Evolutionary conservation across 2,888 invertebrate species (phyloP), one percentile per base, ranked within the genome.

Genomic region (Lepeophtheirus nordmannii): DNA sequence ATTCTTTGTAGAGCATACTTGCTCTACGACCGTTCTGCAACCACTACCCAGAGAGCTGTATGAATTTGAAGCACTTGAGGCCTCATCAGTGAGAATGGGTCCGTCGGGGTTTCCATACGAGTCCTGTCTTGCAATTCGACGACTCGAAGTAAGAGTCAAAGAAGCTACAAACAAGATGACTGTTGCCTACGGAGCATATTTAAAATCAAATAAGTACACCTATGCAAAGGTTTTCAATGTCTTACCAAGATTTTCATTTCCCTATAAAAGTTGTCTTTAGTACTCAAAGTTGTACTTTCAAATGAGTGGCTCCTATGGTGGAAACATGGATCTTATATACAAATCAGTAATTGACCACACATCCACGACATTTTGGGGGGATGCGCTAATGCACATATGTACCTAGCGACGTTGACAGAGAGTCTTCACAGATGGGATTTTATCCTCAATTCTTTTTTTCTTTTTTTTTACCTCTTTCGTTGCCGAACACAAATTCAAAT

Each of bases 1-100:
- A 23, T 64, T 64, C 53, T 53, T 56, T 53, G 64, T 64, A 30
- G 17, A 38, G 17, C 64, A 64, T 9, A 23, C 23, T 37, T 64
- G 64, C 37, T 64, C 64, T 3, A 53, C 22, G 30, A 64, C 64
- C 1, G 53, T 64, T 14, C 8, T 9, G 64, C 64, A 64, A 7
- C 53, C 53, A 8, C n/a, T 46, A 8, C 17, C 53, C 2, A n/a
- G 53, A 46, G 53, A 46, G 14, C 2, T 17, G 53, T 17, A 14
- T 14, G n/a, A 14, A 46, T 2, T 17, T 14, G 17, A n/a, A 46
- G 8, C 5, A 17, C 30, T 30, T 2, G 17, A 17, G 53, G 53
- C 14, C 2, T 46, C 53, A 46, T 46, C 53, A n/a, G 53, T 5
- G 14, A 46, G 2, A 5, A 46, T 17, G 2, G 14, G n/a, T 46